A percentile compares a stretch with the other conserved stretches of the same genome.
Evolutionary conservation across 2,113 vertebrate genomes (phyloP).

Genomic region (Melanostigma gelatinosum): DNA sequence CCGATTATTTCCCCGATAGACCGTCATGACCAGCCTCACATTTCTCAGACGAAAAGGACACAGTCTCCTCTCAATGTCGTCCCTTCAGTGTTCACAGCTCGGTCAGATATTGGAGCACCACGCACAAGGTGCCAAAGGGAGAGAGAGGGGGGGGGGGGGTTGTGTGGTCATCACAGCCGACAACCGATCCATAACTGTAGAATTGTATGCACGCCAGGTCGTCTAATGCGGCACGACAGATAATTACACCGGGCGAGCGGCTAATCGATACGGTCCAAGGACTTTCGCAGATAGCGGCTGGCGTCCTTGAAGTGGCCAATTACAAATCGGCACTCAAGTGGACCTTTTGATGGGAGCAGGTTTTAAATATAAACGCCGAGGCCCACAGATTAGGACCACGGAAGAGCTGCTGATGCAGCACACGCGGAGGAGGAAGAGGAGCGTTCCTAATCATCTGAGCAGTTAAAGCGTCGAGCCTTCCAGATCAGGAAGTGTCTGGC

Average conservation of each 20-base stretch:
- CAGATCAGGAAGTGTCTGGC: conserved; percentile 12
- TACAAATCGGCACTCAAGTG: conserved; percentile 58
- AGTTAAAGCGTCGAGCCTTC: conserved; percentile 16
- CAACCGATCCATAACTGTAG: conserved; percentile 68
- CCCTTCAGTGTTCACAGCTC: conserved; percentile 46
- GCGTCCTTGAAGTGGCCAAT: conserved; percentile 73
- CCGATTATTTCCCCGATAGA: conserved; percentile 26
- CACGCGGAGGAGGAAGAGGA: conserved; percentile 10
- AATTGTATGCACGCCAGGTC: conserved; percentile 59
- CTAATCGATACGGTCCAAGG: conserved; percentile 79
- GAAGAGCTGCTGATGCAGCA: conserved; percentile 65
- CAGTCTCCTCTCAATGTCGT: conserved; percentile 69
- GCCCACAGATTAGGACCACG: conserved; percentile 37
- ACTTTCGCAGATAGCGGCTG: conserved; percentile 43
- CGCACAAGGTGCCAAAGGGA: conserved; percentile 32
- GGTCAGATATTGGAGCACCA: conserved; percentile 37
- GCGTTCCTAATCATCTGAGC: conserved; percentile 25
- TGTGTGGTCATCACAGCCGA: conserved; percentile 54
- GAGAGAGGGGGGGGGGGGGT: neutral
- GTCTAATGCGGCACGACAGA: conserved; percentile 59
- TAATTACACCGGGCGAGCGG: conserved; percentile 64
- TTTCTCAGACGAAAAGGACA: conserved; percentile 51
- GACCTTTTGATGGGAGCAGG: conserved; percentile 56
- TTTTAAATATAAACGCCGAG: conserved; percentile 60
- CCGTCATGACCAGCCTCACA: conserved; percentile 29